Base-by-base conservation (phyloP, 2,113 vertebrate genomes). In the Nothocercus julius region DNA sequence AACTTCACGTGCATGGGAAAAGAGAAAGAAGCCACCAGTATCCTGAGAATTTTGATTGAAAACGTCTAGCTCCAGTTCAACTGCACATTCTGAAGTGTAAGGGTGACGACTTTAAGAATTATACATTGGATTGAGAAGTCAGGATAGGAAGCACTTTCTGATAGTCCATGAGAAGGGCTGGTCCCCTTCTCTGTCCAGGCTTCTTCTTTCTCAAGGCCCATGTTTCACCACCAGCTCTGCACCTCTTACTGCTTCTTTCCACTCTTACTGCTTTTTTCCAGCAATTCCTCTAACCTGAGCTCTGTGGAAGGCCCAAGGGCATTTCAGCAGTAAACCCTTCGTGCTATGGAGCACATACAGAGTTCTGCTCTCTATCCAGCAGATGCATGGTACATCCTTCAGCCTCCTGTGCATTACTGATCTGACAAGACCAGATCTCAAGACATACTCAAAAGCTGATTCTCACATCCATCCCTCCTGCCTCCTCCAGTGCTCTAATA, bases 401-500 rank as follows among this genome's bases (percentile, higher is more conserved):
- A 68, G 38, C 15, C 36, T 82, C 58, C 45, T 67, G 54, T 34
- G 28, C 32, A n/a, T 51, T 63, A 76, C 49, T 87, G 54, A 34
- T 1, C 53, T 62, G n/a, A 64, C 42, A 93, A 93, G 9, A 17
- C 47, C 32, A 1, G 1, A 72, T 82, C 59, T 85, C 72, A 34
- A 70, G 79, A 83, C n/a, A 80, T 59, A 4, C 30, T 87, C 87
- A 66, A 63, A 80, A 83, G 36, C 54, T 32, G n/a, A 85, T 80
- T 96, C 79, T 40, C 63, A 69, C 82, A 74, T 93, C 64, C 32
- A 7, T 70, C 82, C 95, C 80, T 77, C 18, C 49, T 91, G 92
- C 85, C 15, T 32, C 63, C 51, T 70, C 76, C 47, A 45, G 58
- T 4, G 0, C 21, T 76, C 24, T 85, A 72, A 91, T n/a, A 53